Percentiles rank a stretch among this genome's conserved stretches.
Conservation (phyloP, 1,140 invertebrate species). For the Aphaenogaster floridana region DNA sequence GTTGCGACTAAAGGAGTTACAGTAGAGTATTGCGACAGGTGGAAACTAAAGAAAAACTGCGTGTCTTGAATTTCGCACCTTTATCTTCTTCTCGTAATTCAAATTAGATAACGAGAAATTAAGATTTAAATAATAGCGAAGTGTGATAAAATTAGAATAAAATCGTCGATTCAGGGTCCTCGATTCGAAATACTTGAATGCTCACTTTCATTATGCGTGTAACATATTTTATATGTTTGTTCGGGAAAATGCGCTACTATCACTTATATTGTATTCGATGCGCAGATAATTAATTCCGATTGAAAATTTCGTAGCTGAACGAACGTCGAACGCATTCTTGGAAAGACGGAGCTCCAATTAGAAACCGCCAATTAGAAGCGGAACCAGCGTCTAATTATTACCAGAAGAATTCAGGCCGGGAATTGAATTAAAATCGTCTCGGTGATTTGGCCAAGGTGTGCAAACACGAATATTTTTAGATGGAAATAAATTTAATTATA, state of each 20-base stretch:
- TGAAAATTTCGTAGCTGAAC: slow-evolving; percentile 13
- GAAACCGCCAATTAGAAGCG: slow-evolving; percentile 34
- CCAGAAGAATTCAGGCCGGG: slow-evolving; percentile 23
- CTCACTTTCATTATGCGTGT: background rate
- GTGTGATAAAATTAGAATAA: background rate
- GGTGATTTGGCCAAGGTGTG: slow-evolving; percentile 26
- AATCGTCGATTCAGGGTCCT: background rate
- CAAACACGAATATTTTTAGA: slow-evolving; percentile 25
- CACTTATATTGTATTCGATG: background rate
- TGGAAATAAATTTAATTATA: slow-evolving; percentile 12
- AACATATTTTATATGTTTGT: background rate
- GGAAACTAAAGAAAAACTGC: background rate
- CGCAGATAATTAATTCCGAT: slow-evolving; percentile 30
- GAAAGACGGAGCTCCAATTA: slow-evolving; percentile 36
- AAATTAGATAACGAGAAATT: background rate
- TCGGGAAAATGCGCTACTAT: background rate
- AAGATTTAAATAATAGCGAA: background rate
- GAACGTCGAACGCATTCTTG: slow-evolving; percentile 35
- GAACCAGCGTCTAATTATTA: slow-evolving; percentile 45
- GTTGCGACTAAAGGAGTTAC: slow-evolving; percentile 23
- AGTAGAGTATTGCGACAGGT: slow-evolving; percentile 5
- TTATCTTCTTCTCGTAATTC: background rate
- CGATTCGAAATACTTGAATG: background rate
- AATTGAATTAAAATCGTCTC: background rate
- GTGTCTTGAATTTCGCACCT: background rate